Conservation (phyloP, 2,888 invertebrate species). For the Antitype chi region DNA sequence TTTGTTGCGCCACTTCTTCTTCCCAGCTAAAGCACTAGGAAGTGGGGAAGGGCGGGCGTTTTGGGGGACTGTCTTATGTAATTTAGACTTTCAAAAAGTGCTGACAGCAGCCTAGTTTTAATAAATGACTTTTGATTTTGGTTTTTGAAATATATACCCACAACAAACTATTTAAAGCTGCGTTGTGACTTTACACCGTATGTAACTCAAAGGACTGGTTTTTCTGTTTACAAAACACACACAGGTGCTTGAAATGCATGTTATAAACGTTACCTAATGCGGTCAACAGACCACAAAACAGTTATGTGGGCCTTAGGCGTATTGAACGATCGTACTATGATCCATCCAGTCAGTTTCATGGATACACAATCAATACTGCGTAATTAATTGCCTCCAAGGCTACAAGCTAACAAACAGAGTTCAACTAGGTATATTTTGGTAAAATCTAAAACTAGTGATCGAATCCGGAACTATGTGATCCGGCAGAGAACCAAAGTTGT, state of each 20-base stretch:
- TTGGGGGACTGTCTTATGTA: too few species aligned
- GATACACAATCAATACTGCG: constrained; percentile 13
- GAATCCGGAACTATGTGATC: neutral
- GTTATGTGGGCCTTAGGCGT: constrained; percentile 39
- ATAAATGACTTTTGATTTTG: too few species aligned
- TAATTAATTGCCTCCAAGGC: constrained; percentile 26
- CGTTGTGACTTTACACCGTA: constrained; percentile 5
- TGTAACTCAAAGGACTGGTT: neutral
- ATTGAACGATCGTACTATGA: constrained; percentile 23
- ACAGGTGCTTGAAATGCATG: constrained; percentile 23
- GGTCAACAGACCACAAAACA: constrained; percentile 41
- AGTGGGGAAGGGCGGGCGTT: too few species aligned
- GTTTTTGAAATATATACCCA: constrained; percentile 6
- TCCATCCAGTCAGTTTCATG: constrained; percentile 18
- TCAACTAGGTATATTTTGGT: neutral
- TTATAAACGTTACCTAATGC: constrained; percentile 38
- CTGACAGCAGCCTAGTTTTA: too few species aligned
- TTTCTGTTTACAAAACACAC: constrained; percentile 27
- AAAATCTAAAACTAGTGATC: neutral
- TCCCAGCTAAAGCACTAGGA: too few species aligned
- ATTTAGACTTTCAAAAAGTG: too few species aligned
- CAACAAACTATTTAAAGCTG: constrained; percentile 1
- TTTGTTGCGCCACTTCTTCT: too few species aligned
- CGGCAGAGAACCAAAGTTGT: neutral
- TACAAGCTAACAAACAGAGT: constrained; percentile 6